phyloP scores from a whole-genome alignment of 2,888 invertebrate species.

The Pheosia gnoma region DNA sequence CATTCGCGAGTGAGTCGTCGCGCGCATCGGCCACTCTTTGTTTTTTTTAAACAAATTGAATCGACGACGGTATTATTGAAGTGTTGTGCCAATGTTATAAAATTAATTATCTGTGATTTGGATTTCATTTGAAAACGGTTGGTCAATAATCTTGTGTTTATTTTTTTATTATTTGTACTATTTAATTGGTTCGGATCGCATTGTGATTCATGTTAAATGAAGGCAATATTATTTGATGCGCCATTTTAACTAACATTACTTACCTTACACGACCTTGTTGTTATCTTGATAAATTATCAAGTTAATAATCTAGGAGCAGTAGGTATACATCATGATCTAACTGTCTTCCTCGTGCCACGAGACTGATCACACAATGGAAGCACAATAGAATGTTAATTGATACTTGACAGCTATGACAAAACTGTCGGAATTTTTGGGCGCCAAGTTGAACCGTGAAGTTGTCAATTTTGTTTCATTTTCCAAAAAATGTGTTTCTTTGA shows the following conservation, averaged over 20 bases:
- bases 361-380: too few relatives aligned
- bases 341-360: too few relatives aligned
- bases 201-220: neutral
- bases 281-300: neutral
- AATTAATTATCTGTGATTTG: slow-evolving; percentile 6
- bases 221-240: neutral
- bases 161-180: neutral
- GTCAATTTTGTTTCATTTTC: too few relatives aligned
- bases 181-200: neutral
- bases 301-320: neutral
- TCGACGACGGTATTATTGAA: slow-evolving; percentile 8
- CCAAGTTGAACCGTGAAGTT: too few relatives aligned
- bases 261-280: neutral
- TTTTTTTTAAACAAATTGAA: slow-evolving; percentile 29
- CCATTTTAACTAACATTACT: neutral
- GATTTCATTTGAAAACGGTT: neutral
- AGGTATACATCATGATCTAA: neutral
- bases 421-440: too few relatives aligned
- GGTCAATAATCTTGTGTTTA: neutral
- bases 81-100: slow-evolving; percentile 14
- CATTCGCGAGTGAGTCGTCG: slow-evolving; percentile 64
- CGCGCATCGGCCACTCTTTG: slow-evolving; percentile 54
- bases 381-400: too few relatives aligned
- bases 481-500: too few relatives aligned
- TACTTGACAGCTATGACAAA: too few relatives aligned